A percentile compares a stretch with the other conserved stretches of the same genome.
Evolutionary conservation across 2,113 vertebrate genomes (phyloP).

Genomic region (Camelus bactrianus): DNA sequence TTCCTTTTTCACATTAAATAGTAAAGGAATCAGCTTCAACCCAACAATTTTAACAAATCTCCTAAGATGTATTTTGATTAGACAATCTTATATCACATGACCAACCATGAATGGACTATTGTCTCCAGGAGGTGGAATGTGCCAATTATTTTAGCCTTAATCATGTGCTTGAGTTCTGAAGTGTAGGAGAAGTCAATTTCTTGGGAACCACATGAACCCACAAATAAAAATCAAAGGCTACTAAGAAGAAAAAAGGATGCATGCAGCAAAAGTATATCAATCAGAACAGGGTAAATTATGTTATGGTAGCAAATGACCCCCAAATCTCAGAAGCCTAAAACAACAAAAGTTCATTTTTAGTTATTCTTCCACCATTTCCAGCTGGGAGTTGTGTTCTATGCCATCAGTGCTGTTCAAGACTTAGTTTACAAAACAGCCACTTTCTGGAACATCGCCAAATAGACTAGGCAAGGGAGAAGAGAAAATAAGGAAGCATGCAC

Average conservation of each 20-base stretch:
- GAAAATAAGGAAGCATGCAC: background rate
- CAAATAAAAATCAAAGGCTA: background rate
- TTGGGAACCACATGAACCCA: background rate
- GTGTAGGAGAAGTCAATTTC: background rate
- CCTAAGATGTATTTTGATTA: background rate
- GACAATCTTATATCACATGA: background rate
- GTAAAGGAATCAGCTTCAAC: background rate
- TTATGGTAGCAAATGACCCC: background rate
- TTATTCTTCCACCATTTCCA: background rate
- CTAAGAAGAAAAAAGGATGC: background rate
- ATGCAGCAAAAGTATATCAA: background rate
- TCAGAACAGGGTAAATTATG: background rate
- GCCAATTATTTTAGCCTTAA: background rate
- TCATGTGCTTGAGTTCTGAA: background rate
- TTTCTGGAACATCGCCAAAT: background rate
- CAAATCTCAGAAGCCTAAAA: background rate
- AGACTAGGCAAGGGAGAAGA: background rate
- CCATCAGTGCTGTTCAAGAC: background rate
- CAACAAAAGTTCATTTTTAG: background rate
- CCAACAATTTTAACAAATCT: background rate
- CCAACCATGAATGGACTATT: background rate
- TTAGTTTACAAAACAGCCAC: background rate
- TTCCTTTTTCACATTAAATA: background rate
- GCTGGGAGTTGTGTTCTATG: background rate
- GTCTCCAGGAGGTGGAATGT: background rate